phyloP scores from a whole-genome alignment of 2,888 invertebrate species.

The Crocallis elinguaria region DNA sequence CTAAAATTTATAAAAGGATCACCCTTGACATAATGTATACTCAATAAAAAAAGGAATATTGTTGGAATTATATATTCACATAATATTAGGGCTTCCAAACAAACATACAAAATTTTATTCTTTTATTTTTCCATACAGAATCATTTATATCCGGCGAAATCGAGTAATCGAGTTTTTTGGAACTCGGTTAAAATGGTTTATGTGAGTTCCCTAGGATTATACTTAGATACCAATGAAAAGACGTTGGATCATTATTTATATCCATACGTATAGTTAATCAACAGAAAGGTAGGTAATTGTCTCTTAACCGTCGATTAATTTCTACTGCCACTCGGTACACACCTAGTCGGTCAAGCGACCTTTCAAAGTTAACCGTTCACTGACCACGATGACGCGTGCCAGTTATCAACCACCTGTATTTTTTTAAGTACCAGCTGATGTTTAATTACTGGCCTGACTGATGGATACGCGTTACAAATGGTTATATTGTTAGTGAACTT shows the following conservation, averaged over 20 bases:
- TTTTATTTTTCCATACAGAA: no score
- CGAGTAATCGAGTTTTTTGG: no score
- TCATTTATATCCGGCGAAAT: no score
- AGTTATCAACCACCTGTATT: constrained; percentile 30
- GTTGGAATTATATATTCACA: no score
- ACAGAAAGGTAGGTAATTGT: constrained; percentile 19
- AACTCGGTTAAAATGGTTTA: no score
- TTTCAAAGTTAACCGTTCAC: constrained; percentile 23
- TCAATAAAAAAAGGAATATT: no score
- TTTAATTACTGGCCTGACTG: neutral
- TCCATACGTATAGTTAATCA: neutral
- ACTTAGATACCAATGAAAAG: no score
- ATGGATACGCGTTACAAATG: constrained; percentile 18
- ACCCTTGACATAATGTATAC: no score
- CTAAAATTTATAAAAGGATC: no score
- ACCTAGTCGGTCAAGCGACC: constrained; percentile 30
- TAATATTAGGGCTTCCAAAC: no score
- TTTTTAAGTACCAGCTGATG: constrained; percentile 22
- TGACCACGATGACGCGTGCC: constrained; percentile 31
- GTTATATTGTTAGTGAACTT: constrained; percentile 19
- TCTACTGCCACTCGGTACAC: neutral
- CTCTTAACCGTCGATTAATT: constrained; percentile 6
- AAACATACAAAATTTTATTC: no score
- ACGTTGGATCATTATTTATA: neutral
- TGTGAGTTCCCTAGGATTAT: no score